Evolutionary conservation across 2,888 invertebrate genomes (phyloP).

Genomic region (Andrena trimmerana): DNA sequence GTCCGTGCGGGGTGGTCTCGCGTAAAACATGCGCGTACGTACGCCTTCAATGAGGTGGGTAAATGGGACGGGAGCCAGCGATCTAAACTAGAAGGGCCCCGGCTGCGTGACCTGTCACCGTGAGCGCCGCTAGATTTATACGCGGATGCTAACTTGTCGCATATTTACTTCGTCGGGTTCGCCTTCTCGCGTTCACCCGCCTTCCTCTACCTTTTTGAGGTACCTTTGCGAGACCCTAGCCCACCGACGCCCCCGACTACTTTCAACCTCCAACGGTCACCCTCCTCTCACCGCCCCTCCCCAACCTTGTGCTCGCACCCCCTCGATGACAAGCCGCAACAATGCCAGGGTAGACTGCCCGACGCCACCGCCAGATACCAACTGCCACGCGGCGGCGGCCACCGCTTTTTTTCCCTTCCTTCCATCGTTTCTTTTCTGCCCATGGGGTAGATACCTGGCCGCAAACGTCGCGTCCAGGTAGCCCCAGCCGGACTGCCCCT

Average conservation of each 20-base stretch:
- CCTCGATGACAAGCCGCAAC: constrained; percentile 77
- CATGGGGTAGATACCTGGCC: constrained; percentile 49
- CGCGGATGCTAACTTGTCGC: constrained; percentile 84
- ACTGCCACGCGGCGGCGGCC: constrained; percentile 61
- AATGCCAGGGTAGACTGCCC: constrained; percentile 71
- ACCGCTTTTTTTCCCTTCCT: constrained; percentile 27
- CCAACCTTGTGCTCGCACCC: constrained; percentile 59
- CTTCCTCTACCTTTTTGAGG: constrained; percentile 60
- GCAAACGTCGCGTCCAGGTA: constrained; percentile 64
- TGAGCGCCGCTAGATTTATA: constrained; percentile 84
- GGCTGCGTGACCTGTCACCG: constrained; percentile 85
- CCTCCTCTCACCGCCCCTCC: constrained; percentile 16
- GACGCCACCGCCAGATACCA: constrained; percentile 75
- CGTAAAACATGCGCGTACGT: constrained; percentile 16
- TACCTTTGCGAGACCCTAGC: constrained; percentile 34
- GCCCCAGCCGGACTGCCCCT: constrained; percentile 34
- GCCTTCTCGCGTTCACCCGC: constrained; percentile 53
- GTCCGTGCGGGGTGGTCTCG: background rate
- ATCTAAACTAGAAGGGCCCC: constrained; percentile 75
- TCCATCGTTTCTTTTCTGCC: constrained; percentile 39
- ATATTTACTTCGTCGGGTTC: constrained; percentile 80
- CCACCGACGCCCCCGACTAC: constrained; percentile 48
- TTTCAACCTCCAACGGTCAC: constrained; percentile 43
- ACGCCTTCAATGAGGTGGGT: constrained; percentile 60
- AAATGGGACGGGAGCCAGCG: constrained; percentile 65